Conservation (phyloP, 2,888 invertebrate species). For the Cactoblastis cactorum region DNA sequence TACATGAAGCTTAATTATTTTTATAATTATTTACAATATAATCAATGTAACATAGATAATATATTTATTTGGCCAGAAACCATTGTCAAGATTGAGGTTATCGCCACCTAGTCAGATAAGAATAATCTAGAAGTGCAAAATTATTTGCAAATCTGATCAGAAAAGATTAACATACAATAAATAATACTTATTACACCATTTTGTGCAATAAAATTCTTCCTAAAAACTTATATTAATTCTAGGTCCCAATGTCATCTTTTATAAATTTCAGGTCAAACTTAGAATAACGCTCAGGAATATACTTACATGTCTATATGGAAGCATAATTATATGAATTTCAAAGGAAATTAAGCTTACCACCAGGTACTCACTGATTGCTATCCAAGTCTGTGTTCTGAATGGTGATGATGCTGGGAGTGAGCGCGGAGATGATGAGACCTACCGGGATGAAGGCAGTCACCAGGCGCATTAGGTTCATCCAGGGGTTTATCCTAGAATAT, state of each 20-base stretch:
- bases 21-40: not conserved
- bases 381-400: constrained; percentile 54
- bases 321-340: not conserved
- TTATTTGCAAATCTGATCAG: no score
- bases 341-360: no score
- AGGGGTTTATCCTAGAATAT: constrained; percentile 63
- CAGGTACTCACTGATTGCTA: constrained; percentile 2
- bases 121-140: not conserved
- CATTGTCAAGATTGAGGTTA: constrained; percentile 11
- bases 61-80: not conserved
- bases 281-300: no score
- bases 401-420: constrained; percentile 83
- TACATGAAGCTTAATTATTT: not conserved
- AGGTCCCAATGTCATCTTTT: no score
- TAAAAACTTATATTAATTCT: no score
- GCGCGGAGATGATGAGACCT: constrained; percentile 84
- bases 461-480: constrained; percentile 82
- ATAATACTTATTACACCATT: no score
- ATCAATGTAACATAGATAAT: not conserved
- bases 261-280: no score
- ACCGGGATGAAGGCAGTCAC: constrained; percentile 84
- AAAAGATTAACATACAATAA: no score
- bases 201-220: no score
- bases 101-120: not conserved
- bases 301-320: not conserved